Evolutionary conservation across 2,113 vertebrate species (phyloP).

Genomic region (Narcine bancroftii): DNA sequence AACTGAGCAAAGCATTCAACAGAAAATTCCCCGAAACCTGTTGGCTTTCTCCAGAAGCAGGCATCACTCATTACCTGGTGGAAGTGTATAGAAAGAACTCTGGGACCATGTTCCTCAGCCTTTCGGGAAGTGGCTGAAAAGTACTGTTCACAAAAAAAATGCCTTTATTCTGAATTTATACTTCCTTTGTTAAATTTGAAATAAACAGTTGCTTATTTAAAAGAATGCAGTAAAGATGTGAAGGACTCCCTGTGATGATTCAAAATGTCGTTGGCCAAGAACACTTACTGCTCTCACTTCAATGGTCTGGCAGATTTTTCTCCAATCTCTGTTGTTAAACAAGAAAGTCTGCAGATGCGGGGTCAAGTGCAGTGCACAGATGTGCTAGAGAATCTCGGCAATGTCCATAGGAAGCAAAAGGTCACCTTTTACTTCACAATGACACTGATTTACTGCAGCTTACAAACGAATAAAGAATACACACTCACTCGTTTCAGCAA

Average conservation of each 20-base stretch:
- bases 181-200: background rate
- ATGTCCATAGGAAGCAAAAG: too few relatives aligned
- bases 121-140: conserved; percentile 6
- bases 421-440: too few relatives aligned
- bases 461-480: too few relatives aligned
- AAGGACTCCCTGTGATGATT: background rate
- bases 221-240: background rate
- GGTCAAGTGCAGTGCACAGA: too few relatives aligned
- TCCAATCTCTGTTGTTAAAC: too few relatives aligned
- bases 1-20: background rate
- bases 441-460: too few relatives aligned
- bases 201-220: background rate
- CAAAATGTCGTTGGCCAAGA: background rate
- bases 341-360: too few relatives aligned
- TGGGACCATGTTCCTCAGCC: background rate
- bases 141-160: conserved; percentile 1
- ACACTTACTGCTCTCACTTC: background rate
- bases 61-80: background rate
- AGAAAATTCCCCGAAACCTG: background rate
- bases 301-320: too few relatives aligned
- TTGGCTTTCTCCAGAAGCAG: background rate
- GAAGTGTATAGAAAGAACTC: background rate
- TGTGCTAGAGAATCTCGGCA: too few relatives aligned
- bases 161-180: background rate
- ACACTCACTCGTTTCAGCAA: too few relatives aligned